phyloP scores from a whole-genome alignment of 2,888 invertebrate genomes.

The Trimorus sp. region DNA sequence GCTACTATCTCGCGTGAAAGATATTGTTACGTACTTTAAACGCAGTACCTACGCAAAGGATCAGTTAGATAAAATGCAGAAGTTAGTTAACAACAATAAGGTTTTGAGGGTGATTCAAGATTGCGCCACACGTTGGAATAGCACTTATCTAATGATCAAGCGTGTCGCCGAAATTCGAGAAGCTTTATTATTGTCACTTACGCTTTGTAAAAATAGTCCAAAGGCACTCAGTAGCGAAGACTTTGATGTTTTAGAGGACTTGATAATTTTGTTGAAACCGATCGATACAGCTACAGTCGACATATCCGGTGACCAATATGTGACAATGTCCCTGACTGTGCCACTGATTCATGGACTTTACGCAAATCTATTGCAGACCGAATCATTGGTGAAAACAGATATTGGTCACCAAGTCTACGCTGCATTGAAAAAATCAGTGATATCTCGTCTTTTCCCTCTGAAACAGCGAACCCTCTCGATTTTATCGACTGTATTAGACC shows the following conservation, averaged over 20 bases:
- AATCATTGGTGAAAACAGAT: neutral
- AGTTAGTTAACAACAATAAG: too few species aligned
- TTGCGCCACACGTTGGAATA: conserved; percentile 17
- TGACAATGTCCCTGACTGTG: conserved; percentile 10
- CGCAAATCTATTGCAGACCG: neutral
- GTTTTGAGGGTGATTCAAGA: conserved; percentile 8
- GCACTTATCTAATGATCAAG: conserved; percentile 17
- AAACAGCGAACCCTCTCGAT: neutral
- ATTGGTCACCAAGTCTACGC: neutral
- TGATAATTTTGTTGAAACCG: conserved; percentile 13
- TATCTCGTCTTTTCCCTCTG: neutral
- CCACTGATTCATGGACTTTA: conserved; percentile 21
- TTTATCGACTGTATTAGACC: neutral
- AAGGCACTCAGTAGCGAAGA: neutral
- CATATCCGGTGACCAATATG: conserved; percentile 29
- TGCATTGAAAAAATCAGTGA: conserved; percentile 7
- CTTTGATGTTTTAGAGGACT: conserved; percentile 9
- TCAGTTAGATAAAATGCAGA: too few species aligned
- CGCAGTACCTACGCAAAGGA: neutral
- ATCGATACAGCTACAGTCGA: conserved; percentile 27
- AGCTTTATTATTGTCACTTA: conserved; percentile 4
- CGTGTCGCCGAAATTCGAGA: conserved; percentile 15
- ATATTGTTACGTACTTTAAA: conserved; percentile 16
- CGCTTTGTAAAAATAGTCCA: conserved; percentile 18
- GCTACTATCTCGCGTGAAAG: conserved; percentile 2